These are phyloP conservation scores for Dendronephthya gigantea DNA, from an alignment of 64 coral and sea anemone species.

Conservation along the genomic window DNA sequence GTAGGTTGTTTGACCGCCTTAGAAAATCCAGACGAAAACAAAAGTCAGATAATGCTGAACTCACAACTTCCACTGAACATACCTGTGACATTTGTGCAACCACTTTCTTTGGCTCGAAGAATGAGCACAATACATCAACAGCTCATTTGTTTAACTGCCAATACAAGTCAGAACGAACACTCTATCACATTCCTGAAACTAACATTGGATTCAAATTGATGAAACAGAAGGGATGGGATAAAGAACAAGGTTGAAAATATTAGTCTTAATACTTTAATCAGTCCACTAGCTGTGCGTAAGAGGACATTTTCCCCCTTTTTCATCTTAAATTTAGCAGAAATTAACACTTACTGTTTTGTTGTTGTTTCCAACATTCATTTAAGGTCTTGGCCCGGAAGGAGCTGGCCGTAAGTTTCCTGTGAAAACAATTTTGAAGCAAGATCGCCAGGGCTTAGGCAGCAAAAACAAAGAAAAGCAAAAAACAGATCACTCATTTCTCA, in stretches of 20 bases:
- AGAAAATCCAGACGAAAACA: neutral
- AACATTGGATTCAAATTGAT: conserved; percentile 86
- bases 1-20: neutral
- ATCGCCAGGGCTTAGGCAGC: conserved; percentile 64
- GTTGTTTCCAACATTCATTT: neutral
- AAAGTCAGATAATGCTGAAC: neutral
- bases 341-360: no score
- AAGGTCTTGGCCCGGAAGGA: conserved; percentile 86
- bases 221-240: conserved; percentile 84
- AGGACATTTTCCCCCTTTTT: neutral
- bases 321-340: neutral
- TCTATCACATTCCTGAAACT: conserved; percentile 68
- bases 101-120: conserved; percentile 58
- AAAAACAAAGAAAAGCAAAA: conserved; percentile 24
- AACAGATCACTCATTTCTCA: conserved; percentile 87
- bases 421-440: conserved; percentile 82
- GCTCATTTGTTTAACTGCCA: conserved; percentile 84
- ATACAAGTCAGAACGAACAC: conserved; percentile 56
- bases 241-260: conserved; percentile 55
- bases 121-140: conserved; percentile 61
- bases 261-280: neutral
- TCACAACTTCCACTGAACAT: neutral
- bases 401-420: conserved; percentile 69
- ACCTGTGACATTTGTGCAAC: conserved; percentile 45
- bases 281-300: neutral